Base-by-base conservation (phyloP, 64 coral and sea anemone species). In the Trachythela sp. region DNA sequence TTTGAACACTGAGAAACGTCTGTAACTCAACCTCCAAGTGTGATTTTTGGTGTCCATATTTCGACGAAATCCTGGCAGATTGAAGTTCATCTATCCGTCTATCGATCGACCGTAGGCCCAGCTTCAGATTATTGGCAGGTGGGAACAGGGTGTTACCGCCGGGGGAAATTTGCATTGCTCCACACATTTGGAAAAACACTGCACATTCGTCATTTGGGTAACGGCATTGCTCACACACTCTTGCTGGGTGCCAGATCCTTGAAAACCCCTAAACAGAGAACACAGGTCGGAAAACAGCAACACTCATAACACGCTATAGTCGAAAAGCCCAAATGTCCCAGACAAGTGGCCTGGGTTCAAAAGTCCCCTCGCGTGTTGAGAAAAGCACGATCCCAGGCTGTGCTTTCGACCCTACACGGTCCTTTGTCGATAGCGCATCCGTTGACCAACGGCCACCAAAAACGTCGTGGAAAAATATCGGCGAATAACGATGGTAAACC, bases 141-240 rank as follows among this genome's bases (percentile, higher is more conserved):
- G 8, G 77, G 1, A 48, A 8, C n/a, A n/a, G n/a, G n/a, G n/a
- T n/a, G n/a, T n/a, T n/a, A n/a, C n/a, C n/a, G n/a, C n/a, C n/a
- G n/a, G n/a, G n/a, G 41, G 41, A 1, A 48, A 72, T 36, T 36
- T 88, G 54, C 22, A 35, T 2, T 6, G 9, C 26, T 18, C 94
- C 85, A 85, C 88, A 92, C 48, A 49, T 43, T 84, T 95, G 88
- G 29, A 86, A 91, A 85, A 88, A 94, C 18, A 9, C 59, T 17
- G 80, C 72, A 37, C 86, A 91, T 37, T 94, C 37, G 31, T 90
- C 91, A 42, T 95, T 92, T n/a, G 86, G 88, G 60, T 95, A 90
- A 84, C 38, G 56, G 36, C 91, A 92, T 0, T 40, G 13, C 9
- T n/a, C 14, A 39, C 90, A 95, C 72, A 26, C 27, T 39, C 49